Evolutionary conservation across 2,888 invertebrate genomes (phyloP), one percentile per base, ranked within the genome.

Genomic region (Nasonia oneida): DNA sequence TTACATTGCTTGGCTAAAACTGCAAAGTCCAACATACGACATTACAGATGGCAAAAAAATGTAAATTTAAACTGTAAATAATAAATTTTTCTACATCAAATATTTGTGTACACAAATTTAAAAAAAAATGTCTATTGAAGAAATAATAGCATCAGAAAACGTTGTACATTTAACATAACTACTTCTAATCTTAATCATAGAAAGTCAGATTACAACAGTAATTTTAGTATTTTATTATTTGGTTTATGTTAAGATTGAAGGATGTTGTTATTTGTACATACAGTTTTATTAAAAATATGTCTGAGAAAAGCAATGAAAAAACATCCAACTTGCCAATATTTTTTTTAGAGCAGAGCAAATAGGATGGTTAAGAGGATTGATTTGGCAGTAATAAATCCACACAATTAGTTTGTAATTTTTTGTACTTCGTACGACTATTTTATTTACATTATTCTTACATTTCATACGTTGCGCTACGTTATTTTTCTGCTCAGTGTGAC

Each of bases 1-100:
- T 93, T 96, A 96, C 93, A 93, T 97, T 86, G 95, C 96, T 0
- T 97, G 94, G 94, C 92, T 95, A 53, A 95, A 95, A 88, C 80
- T 78, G 1, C 70, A 83, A 79, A 77, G 53, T 53, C 18, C 71
- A 83, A 70, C 15, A 10, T 87, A 85, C 47, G 29, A 85, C 42
- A 85, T 87, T 29, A 84, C 61, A 18, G 77, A 78, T 42, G 81
- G 61, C 50, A 70, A 82, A 57, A 53, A 73, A 67, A 6, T 83
- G n/a, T 83, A 64, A 71, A 57, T 4, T 10, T 53, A 8, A 18
- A 37, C 57, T 64, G 23, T 64, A 74, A 74, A 76, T 71, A 67
- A 71, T 37, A 73, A 39, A 50, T 14, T 82, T 67, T 53, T 47
- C 1, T 42, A 14, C 42, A 64, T 37, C 18, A 67, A 67, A 67